A percentile compares a stretch with the other conserved stretches of the same genome.
phyloP scores from a whole-genome alignment of 2,888 invertebrate genomes.

The Apoderus coryli region DNA sequence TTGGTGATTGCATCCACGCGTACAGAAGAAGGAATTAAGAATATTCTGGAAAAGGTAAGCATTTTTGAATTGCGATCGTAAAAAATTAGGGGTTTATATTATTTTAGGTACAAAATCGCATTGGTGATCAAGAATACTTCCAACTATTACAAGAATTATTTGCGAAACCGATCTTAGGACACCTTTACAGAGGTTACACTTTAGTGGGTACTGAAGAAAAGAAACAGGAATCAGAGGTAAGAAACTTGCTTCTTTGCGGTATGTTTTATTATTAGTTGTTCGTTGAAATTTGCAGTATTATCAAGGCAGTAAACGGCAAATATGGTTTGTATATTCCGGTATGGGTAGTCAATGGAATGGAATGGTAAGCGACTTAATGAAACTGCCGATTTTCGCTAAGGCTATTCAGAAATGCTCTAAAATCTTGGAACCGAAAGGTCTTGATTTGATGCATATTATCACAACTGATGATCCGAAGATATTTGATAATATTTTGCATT shows the following conservation, averaged over 20 bases:
- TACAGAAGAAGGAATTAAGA: conserved; percentile 62
- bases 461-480: conserved; percentile 38
- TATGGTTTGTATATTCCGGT: conserved; percentile 59
- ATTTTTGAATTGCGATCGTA: conserved; percentile 8
- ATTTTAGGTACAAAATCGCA: conserved; percentile 38
- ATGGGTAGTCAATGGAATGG: conserved; percentile 64
- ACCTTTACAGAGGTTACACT: conserved; percentile 48
- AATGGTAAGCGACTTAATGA: conserved; percentile 52
- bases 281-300: conserved; percentile 24
- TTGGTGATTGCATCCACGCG: conserved; percentile 70
- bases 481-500: conserved; percentile 51
- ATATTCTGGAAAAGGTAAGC: conserved; percentile 39
- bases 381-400: conserved; percentile 47
- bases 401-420: conserved; percentile 44
- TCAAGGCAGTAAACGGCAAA: conserved; percentile 33
- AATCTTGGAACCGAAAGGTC: conserved; percentile 41
- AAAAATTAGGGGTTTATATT: background rate
- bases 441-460: conserved; percentile 48
- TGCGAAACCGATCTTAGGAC: conserved; percentile 37
- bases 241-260: conserved; percentile 5
- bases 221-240: conserved; percentile 28
- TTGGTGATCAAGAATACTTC: conserved; percentile 36
- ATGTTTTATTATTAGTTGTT: conserved; percentile 1
- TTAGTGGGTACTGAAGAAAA: conserved; percentile 29
- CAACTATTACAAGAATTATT: conserved; percentile 36